Base-by-base conservation (phyloP, 2,888 invertebrate species). In the Sarcophaga variegata region DNA sequence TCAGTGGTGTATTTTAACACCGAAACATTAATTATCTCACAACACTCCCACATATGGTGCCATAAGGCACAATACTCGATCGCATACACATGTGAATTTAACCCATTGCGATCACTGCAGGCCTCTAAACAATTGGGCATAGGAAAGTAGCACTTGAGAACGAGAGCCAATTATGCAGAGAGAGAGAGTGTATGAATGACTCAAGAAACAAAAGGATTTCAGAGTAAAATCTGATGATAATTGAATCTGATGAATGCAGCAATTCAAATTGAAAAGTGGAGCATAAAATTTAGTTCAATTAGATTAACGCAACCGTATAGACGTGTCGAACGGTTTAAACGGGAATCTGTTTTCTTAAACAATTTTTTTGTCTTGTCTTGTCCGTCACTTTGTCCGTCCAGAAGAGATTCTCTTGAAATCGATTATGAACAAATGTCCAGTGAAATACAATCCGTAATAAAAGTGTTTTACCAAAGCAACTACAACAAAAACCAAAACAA, bases 291-390 rank as follows among this genome's bases (percentile, higher is more conserved):
- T 89, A 92, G 92, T 92, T 89, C 83, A 89, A 87, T 88, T 89
- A 89, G 91, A 87, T 88, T 88, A 90, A 89, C 89, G 89, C 83
- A 90, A 89, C 88, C 88, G 92, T 84, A 84, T 88, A 89, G 92
- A 89, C 89, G 81, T 83, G 62, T 82, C 22, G 78, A 85, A 67
- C 76, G 80, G 85, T 27, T 64, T 49, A 67, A 45, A 47, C 64
- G 78, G 70, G 83, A 12, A 67, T 22, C 54, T 17, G 59, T 63
- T 20, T 62, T 20, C 10, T 64, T 77, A 10, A 59, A 70, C 54
- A 4, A 59, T 54, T 54, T 54, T 54, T 54, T 54, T 54, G 14
- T 49, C 14, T 14, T 49, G 14, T 49, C 14, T 49, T 49, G 25
- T 27, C 22, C 27, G 27, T 27, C 27, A 27, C 37, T 37, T 54